These are phyloP conservation scores for Diarsia rubi DNA, from an alignment of 2,888 invertebrate species.

Conservation along the genomic window DNA sequence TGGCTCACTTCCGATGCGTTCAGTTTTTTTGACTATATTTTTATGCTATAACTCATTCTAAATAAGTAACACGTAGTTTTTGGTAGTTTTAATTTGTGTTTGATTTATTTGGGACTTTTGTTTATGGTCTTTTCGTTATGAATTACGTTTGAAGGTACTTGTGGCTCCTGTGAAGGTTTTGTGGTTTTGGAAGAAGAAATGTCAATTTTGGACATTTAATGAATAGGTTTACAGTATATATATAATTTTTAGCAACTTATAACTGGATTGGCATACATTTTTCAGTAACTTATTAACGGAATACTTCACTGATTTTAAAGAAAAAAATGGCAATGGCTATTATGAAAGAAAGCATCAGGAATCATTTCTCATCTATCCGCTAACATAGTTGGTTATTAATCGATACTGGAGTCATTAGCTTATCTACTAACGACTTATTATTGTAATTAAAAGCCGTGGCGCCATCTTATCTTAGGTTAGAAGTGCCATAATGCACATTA, in stretches of 20 bases:
- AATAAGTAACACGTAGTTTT: conserved; percentile 66
- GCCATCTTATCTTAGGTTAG: conserved; percentile 41
- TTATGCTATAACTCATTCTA: conserved; percentile 64
- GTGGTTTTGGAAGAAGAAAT: neutral
- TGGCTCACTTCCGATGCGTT: conserved; percentile 78
- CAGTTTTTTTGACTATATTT: conserved; percentile 68
- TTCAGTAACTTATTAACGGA: neutral
- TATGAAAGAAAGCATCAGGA: neutral
- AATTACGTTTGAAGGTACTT: conserved; percentile 4
- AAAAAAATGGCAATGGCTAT: neutral
- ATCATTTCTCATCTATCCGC: neutral
- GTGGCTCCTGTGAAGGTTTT: neutral
- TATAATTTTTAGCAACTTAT: neutral
- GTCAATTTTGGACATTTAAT: neutral
- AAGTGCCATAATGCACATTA: conserved; percentile 30
- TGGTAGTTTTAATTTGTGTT: conserved; percentile 58
- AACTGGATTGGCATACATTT: neutral
- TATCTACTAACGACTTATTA: conserved; percentile 49
- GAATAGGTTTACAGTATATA: neutral
- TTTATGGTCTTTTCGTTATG: conserved; percentile 38
- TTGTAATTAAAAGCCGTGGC: conserved; percentile 34
- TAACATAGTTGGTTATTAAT: conserved; percentile 25
- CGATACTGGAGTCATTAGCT: conserved; percentile 15
- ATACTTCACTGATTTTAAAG: neutral
- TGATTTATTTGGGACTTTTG: conserved; percentile 58